These are phyloP conservation scores for Napeogenes sylphis DNA, from an alignment of 2,888 invertebrate species.

Conservation along the genomic window DNA sequence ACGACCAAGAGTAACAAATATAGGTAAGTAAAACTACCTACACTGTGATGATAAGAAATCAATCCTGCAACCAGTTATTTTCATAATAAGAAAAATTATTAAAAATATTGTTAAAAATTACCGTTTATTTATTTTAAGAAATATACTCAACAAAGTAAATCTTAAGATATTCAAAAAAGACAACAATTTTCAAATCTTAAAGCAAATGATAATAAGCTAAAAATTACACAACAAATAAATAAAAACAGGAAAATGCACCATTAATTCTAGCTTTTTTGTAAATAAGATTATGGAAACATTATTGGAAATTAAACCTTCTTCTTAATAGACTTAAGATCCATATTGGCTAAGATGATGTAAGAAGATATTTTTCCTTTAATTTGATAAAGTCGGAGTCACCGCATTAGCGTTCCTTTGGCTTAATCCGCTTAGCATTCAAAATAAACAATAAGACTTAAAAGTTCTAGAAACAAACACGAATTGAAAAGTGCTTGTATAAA, in stretches of 20 bases:
- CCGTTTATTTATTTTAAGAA: too few species aligned
- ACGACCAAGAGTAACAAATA: too few species aligned
- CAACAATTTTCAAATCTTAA: slow-evolving; percentile 26
- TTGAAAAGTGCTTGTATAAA: neutral
- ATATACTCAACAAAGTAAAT: too few species aligned
- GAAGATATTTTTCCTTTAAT: slow-evolving; percentile 45
- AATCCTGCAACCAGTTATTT: too few species aligned
- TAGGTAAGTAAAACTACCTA: too few species aligned
- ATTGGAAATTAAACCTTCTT: slow-evolving; percentile 18
- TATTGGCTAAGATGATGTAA: slow-evolving; percentile 7
- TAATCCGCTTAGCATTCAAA: slow-evolving; percentile 63
- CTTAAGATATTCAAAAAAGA: slow-evolving; percentile 3
- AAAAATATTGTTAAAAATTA: too few species aligned
- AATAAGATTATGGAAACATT: neutral
- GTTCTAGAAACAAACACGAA: slow-evolving; percentile 9
- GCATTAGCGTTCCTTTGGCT: slow-evolving; percentile 57
- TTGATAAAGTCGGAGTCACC: slow-evolving; percentile 42
- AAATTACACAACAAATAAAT: slow-evolving; percentile 33
- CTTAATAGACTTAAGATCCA: neutral
- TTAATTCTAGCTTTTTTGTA: slow-evolving; percentile 32
- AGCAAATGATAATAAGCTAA: slow-evolving; percentile 31
- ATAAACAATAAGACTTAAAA: slow-evolving; percentile 43
- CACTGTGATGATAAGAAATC: too few species aligned
- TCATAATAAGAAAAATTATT: too few species aligned
- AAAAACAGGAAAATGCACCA: slow-evolving; percentile 38